Base-by-base conservation (phyloP, 2,888 invertebrate genomes). In the Caenorhabditis sp. region DNA sequence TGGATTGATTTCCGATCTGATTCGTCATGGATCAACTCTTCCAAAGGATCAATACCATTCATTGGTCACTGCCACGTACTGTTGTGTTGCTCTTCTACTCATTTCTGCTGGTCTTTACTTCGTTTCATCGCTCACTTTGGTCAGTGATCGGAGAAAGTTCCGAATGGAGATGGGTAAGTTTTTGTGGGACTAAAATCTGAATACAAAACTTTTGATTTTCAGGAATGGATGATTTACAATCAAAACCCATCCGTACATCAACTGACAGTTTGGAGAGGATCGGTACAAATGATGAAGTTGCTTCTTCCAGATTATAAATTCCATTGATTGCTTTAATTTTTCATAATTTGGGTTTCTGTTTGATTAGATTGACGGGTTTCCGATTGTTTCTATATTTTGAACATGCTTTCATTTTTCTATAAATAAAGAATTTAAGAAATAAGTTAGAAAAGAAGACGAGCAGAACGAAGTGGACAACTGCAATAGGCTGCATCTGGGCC, bases 1-100 rank as follows among this genome's bases (percentile, higher is more conserved):
- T 88, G 99, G 99, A 35, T 70, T 89, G 70, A 84, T 91, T 10
- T 91, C 90, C 7, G 91, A 91, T 70, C 72, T 76, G 44, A 86
- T 91, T 64, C 85, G 91, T 1, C 82, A 85, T 7, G 79, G 77
- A 31, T 84, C 79, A 22, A 83, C 80, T 8, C 58, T 66, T 31
- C 86, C 87, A 2, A 75, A 81, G 51, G 86, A 84, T 54, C 86
- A 87, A 64, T 87, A 86, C 58, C 81, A 83, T 63, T 83, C 87
- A 0, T 74, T 87, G 19, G 82, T 86, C 12, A 82, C 75, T 41
- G 87, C 85, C 38, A 82, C 85, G 24, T 83, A 80, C 26, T 69
- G 82, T 19, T 85, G 85, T 28, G 87, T 87, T 8, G 86, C 28
- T 10, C 76, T 87, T 7, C 61, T 87, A 6, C 56, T 84, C 28